Percentiles rank a stretch among this genome's conserved stretches.
Conservation (phyloP, 2,888 invertebrate species). For the Campoplex nolae region DNA sequence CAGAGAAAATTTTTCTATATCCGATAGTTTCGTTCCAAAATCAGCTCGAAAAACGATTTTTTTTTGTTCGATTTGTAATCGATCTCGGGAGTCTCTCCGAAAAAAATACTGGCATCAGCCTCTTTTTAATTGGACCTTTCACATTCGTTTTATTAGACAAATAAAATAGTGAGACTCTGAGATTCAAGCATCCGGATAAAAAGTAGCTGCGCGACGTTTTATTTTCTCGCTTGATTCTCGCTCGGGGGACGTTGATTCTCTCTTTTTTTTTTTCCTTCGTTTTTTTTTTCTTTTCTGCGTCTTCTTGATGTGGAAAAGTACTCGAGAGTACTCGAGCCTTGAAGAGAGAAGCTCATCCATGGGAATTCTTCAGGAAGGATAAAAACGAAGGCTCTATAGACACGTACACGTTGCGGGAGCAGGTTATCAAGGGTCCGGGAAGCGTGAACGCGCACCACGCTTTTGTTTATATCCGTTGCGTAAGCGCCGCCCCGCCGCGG, state of each 20-base stretch:
- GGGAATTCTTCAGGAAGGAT: slow-evolving; percentile 56
- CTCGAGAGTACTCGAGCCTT: slow-evolving; percentile 36
- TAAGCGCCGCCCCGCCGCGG: slow-evolving; percentile 16
- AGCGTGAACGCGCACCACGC: slow-evolving; percentile 14
- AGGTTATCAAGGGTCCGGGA: slow-evolving; percentile 32
- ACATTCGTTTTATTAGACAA: neutral
- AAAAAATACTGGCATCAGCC: too few relatives aligned
- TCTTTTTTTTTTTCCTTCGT: neutral
- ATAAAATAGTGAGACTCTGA: neutral
- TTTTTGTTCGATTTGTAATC: neutral
- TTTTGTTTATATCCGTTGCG: slow-evolving; percentile 36
- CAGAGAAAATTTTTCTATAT: neutral
- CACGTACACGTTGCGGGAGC: neutral
- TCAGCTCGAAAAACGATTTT: neutral
- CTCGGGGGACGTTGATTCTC: neutral
- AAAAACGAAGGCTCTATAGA: slow-evolving; percentile 38
- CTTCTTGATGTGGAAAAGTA: slow-evolving; percentile 2
- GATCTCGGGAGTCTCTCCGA: neutral
- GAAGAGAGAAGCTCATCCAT: slow-evolving; percentile 29
- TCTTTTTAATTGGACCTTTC: too few relatives aligned
- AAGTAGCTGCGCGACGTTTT: slow-evolving; percentile 21
- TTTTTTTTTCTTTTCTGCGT: too few relatives aligned
- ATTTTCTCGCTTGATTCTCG: slow-evolving; percentile 35
- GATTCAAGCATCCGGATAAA: slow-evolving; percentile 11
- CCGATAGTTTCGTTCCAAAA: neutral